A percentile compares a stretch with the other conserved stretches of the same genome.
These are phyloP conservation scores for Onychomys leucogaster DNA, from an alignment of 2,797 vertebrate species.

Conservation along the genomic window DNA sequence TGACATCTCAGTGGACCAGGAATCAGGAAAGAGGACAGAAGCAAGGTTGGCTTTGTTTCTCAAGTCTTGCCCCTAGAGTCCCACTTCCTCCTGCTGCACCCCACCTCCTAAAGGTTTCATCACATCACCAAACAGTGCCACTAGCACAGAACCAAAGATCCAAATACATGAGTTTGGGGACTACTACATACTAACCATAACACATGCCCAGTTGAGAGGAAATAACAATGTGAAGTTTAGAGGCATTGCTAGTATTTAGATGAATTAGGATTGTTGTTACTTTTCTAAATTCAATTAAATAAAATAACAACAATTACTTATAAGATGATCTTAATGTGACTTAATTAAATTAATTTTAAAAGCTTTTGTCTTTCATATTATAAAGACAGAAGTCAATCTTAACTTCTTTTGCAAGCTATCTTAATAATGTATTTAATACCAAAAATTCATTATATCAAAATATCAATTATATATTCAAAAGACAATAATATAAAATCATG, in stretches of 20 bases:
- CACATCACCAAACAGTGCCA: background rate
- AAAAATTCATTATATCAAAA: background rate
- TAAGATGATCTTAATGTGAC: background rate
- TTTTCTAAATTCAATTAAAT: conserved; percentile 18
- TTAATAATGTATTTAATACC: background rate
- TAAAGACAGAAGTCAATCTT: conserved; percentile 32
- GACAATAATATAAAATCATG: background rate
- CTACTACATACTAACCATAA: background rate
- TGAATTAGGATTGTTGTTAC: background rate
- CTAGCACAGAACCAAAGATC: background rate
- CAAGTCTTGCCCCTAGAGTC: background rate
- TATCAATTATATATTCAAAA: background rate
- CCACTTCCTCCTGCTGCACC: background rate
- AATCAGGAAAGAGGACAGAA: background rate
- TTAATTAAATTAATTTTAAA: background rate
- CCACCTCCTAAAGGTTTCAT: background rate
- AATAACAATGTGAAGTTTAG: background rate
- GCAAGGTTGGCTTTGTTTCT: background rate
- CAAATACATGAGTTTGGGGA: background rate
- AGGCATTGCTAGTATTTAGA: background rate
- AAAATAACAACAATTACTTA: conserved; percentile 1
- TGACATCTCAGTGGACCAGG: background rate
- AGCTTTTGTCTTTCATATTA: background rate
- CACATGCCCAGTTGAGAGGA: background rate
- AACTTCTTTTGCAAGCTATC: background rate